phyloP scores from a whole-genome alignment of 2,113 vertebrate genomes.

The Loxodonta africana region DNA sequence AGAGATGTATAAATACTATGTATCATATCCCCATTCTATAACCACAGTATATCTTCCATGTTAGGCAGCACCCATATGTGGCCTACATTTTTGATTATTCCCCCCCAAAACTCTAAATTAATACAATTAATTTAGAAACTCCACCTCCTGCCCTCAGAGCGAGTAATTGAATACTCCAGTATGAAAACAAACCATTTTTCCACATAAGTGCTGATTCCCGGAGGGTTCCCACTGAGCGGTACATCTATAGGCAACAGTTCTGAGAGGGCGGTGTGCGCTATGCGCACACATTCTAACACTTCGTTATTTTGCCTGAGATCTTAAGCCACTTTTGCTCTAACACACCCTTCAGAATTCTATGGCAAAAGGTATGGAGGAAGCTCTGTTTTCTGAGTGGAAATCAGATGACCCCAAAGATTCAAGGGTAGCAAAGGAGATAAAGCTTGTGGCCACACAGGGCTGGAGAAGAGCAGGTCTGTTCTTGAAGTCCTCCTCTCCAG shows the following conservation, averaged over 20 bases:
- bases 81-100: slow-evolving; percentile 79
- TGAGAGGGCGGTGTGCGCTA: background rate
- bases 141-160: slow-evolving; percentile 67
- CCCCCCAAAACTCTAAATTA: slow-evolving; percentile 77
- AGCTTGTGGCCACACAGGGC: background rate
- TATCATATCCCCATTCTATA: slow-evolving; percentile 68
- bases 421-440: background rate
- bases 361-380: background rate
- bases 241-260: slow-evolving; percentile 30
- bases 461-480: background rate
- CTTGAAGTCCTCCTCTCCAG: background rate
- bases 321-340: slow-evolving; percentile 16
- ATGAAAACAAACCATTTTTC: slow-evolving; percentile 76
- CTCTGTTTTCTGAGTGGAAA: background rate
- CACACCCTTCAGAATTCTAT: background rate
- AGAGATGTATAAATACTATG: slow-evolving; percentile 74
- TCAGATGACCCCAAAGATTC: background rate
- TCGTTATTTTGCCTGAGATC: slow-evolving; percentile 52
- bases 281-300: background rate
- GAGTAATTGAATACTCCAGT: slow-evolving; percentile 78
- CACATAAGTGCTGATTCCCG: slow-evolving; percentile 63
- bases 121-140: slow-evolving; percentile 79
- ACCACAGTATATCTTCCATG: slow-evolving; percentile 61
- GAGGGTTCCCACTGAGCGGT: slow-evolving; percentile 53
- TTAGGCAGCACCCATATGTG: slow-evolving; percentile 78